Evolutionary conservation across 2,888 invertebrate species (phyloP).

Genomic region (Pardosa pseudoannulata): DNA sequence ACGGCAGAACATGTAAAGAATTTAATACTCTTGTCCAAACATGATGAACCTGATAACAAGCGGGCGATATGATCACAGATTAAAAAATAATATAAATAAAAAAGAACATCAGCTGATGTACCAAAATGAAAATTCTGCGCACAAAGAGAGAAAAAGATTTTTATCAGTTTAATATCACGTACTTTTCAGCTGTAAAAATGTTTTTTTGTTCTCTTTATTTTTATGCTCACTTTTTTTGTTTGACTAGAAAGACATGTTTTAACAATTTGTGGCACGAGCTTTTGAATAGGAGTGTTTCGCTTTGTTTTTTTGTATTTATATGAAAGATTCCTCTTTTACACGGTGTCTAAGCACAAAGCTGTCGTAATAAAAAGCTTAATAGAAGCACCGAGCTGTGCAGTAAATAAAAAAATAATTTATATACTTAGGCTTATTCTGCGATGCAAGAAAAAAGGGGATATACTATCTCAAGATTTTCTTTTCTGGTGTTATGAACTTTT

Average conservation of each 20-base stretch:
- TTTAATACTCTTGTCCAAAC: conserved; percentile 39
- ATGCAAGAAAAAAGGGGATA: too few relatives aligned
- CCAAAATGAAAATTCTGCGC: conserved; percentile 39
- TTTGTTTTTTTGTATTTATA: neutral
- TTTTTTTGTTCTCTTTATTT: neutral
- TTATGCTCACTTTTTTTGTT: too few relatives aligned
- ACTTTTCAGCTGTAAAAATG: neutral
- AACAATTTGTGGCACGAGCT: neutral
- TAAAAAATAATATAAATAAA: too few relatives aligned
- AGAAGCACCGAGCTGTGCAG: neutral
- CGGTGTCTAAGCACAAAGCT: neutral
- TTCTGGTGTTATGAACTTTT: too few relatives aligned
- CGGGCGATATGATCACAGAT: conserved; percentile 3
- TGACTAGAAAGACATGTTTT: neutral
- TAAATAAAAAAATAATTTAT: conserved; percentile 5
- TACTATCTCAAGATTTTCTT: too few relatives aligned
- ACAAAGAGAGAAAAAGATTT: conserved; percentile 21
- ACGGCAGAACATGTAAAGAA: conserved; percentile 3
- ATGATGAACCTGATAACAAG: conserved; percentile 26
- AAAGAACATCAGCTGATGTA: conserved; percentile 4
- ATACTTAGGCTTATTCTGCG: too few relatives aligned
- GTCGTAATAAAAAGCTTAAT: neutral
- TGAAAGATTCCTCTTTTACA: neutral
- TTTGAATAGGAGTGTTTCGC: neutral
- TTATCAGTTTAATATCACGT: conserved; percentile 30